phyloP scores from a whole-genome alignment of 2,888 invertebrate genomes.

The Agonopterix alstromeriana region DNA sequence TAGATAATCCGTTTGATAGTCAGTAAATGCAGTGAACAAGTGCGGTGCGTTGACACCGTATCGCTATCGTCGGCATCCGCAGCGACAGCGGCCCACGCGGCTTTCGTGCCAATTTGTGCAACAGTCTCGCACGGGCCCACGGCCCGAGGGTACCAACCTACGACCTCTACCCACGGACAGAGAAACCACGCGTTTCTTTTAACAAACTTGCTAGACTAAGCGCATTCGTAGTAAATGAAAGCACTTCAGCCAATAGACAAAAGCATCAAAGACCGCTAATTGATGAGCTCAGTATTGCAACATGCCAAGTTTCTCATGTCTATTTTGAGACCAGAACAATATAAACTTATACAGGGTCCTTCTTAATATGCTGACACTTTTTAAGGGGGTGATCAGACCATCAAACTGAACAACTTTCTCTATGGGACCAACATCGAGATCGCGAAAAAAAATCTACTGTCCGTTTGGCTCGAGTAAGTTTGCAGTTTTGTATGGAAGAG shows the following conservation, averaged over 20 bases:
- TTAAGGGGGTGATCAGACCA: no score
- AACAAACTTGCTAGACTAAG: background rate
- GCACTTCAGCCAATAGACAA: background rate
- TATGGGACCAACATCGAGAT: no score
- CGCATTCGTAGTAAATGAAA: background rate
- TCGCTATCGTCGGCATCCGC: constrained; percentile 56
- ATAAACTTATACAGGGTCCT: no score
- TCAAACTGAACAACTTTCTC: no score
- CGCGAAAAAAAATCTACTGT: no score
- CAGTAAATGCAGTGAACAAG: constrained; percentile 14
- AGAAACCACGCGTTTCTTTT: constrained; percentile 16
- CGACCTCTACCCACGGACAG: constrained; percentile 43
- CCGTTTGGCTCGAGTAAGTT: no score
- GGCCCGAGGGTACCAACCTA: constrained; percentile 35
- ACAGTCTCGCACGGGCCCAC: constrained; percentile 43
- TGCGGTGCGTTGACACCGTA: constrained; percentile 50
- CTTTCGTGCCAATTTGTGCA: constrained; percentile 47
- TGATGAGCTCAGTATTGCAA: constrained; percentile 34
- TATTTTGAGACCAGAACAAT: background rate
- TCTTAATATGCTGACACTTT: no score
- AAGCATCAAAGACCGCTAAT: constrained; percentile 8
- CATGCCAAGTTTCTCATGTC: constrained; percentile 39
- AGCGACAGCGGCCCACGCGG: constrained; percentile 50
- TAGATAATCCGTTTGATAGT: no score
- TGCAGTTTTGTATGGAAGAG: no score